Base-by-base conservation (phyloP, 2,113 vertebrate genomes). In the Daubentonia madagascariensis region DNA sequence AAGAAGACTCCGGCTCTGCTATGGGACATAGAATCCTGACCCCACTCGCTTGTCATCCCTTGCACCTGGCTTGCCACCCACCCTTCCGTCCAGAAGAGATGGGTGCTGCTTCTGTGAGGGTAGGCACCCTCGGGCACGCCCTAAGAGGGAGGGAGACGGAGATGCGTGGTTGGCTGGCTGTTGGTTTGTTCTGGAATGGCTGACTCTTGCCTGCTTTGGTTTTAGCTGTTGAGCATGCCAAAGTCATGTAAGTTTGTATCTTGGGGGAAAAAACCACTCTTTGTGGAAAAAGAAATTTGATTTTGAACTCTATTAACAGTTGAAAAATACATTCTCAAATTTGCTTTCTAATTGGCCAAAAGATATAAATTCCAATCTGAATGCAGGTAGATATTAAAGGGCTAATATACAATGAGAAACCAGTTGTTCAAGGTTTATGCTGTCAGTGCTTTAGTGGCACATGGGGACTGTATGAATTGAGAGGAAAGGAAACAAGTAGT, bases 321-420 rank as follows among this genome's bases (percentile, higher is more conserved):
- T 94, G 65, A 90, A 96, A 98, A 76, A 89, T 61, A 88, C 91
- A 72, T 92, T 18, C 85, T 83, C 86, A 92, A 67, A 76, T 91
- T 96, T 95, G 91, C 59, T 98, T 96, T 98, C 90, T 91, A 96
- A 96, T 97, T 98, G 98, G 86, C 96, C 96, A 96, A 72, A 97
- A 96, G 80, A 52, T 73, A 88, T 81, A 96, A 96, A 91, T 87
- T 72, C 76, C 94, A 79, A 85, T 96, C 43, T 75, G 95, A 92
- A 85, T 94, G 72, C 96, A 98, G 98, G 96, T 98, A 98, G 98
- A 52, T 98, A 92, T 95, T 97, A 97, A 99, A 99, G 98, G 99
- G 98, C 98, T 99, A 98, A 98, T 95, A 81, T 89, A 97, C 96
- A 96, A 95, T 67, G 94, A 92, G 95, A 95, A 96, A 80, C 92